phyloP scores from a whole-genome alignment of 2,888 invertebrate genomes.

The Leucoma salicis region DNA sequence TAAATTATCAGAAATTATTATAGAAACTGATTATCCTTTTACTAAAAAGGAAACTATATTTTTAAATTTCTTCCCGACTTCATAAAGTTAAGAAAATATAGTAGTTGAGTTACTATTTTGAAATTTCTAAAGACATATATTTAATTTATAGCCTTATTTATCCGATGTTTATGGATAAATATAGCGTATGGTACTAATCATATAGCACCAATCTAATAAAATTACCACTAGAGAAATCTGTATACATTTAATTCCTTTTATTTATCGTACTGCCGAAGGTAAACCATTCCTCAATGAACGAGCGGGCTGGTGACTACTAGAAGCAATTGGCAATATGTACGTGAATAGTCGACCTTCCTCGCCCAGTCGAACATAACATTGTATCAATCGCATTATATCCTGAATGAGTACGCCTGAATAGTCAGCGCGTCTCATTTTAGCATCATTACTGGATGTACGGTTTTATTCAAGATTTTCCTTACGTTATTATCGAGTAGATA shows the following conservation, averaged over 20 bases:
- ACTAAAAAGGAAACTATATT: too few species aligned
- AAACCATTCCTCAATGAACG: conserved; percentile 29
- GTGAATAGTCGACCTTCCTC: conserved; percentile 73
- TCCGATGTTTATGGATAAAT: too few species aligned
- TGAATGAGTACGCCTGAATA: conserved; percentile 63
- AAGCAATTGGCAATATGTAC: conserved; percentile 46
- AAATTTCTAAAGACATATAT: too few species aligned
- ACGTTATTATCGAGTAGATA: conserved; percentile 23
- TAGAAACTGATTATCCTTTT: too few species aligned
- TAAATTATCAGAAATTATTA: too few species aligned
- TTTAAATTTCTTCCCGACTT: too few species aligned
- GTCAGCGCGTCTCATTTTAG: conserved; percentile 55
- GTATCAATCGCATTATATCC: conserved; percentile 54
- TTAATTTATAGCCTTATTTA: neutral
- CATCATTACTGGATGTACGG: conserved; percentile 46
- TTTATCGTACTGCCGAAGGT: conserved; percentile 26
- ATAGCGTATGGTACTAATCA: too few species aligned
- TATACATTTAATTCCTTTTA: conserved; percentile 8
- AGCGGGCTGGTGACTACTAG: conserved; percentile 42
- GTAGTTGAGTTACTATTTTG: too few species aligned
- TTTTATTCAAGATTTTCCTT: conserved; percentile 38
- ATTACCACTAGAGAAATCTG: too few species aligned
- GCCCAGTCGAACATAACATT: conserved; percentile 69
- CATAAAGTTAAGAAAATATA: too few species aligned
- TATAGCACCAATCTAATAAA: too few species aligned